phyloP scores from a whole-genome alignment of 2,888 invertebrate genomes.

The Drosophila multiciliata region DNA sequence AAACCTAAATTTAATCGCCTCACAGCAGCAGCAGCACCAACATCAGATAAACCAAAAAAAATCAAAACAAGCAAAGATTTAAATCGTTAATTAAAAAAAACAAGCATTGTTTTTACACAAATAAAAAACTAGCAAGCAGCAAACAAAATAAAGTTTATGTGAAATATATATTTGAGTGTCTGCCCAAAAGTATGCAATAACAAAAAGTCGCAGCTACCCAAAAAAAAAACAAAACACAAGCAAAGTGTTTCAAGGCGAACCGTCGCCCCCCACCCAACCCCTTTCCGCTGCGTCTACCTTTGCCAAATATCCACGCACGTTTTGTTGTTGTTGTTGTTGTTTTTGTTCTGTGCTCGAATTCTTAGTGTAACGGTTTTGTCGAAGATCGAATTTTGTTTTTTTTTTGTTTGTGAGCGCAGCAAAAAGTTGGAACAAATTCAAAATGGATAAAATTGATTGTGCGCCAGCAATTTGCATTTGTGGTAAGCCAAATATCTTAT shows the following conservation, averaged over 20 bases:
- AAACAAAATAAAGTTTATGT: neutral
- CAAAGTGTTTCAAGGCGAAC: conserved; percentile 5
- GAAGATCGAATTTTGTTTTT: too few species aligned
- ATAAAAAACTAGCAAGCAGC: neutral
- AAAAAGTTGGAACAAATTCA: neutral
- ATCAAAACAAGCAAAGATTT: conserved; percentile 8
- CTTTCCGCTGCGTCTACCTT: neutral
- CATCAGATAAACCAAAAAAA: conserved; percentile 1
- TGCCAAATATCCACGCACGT: neutral
- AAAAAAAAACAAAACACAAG: neutral
- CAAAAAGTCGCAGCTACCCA: conserved; percentile 7
- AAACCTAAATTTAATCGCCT: conserved; percentile 52
- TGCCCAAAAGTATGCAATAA: conserved; percentile 34
- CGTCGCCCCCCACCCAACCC: fast-evolving
- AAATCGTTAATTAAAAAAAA: too few species aligned
- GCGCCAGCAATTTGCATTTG: conserved; percentile 45
- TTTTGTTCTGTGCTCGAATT: neutral
- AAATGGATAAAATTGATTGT: conserved; percentile 37
- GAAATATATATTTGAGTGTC: neutral
- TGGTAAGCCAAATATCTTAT: conserved; percentile 36
- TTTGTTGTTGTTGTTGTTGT: neutral
- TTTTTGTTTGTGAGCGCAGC: neutral
- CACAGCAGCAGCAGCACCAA: conserved; percentile 35
- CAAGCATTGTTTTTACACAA: too few species aligned
- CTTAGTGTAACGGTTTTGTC: neutral